Base-by-base conservation (phyloP, 1,140 invertebrate species). In the Mizuhopecten yessoensis region DNA sequence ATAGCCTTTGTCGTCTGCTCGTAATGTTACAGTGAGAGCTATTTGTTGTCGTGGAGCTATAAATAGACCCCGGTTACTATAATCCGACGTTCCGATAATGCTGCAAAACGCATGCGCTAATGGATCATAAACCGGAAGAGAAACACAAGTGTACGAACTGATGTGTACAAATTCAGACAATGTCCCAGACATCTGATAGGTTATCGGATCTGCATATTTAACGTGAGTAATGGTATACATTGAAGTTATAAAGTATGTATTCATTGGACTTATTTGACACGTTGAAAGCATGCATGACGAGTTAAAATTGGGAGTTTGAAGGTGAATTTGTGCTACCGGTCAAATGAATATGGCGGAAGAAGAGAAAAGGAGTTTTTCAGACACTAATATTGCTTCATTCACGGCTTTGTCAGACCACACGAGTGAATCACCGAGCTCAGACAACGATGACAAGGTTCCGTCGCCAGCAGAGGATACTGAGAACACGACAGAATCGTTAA, bases 71-170 rank as follows among this genome's bases (percentile, higher is more conserved):
- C 17, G 57, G 15, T 75, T 75, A 75, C 57, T 75, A 75, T 75
- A 75, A 75, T 75, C 57, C 57, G 57, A 75, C 57, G 57, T 75
- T 75, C 57, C 57, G 57, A 75, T 75, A 75, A 75, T 75, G n/a
- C 57, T 75, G 29, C 57, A 75, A 17, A 75, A 75, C 57, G 57
- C 57, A 75, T 75, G 57, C 57, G 57, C n/a, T 29, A 75, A 75
- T 75, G 57, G 23, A 75, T 75, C 57, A n/a, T 75, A 75, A 75
- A 75, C 57, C 57, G 57, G 57, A 75, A 75, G 57, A 75, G 57
- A 75, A 75, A 75, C 57, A 75, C 57, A 75, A 75, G 57, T 29
- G 57, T 75, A 75, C 57, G 57, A 75, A 75, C 57, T 29, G 36
- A 29, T 75, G 57, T 75, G n/a, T 29, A 75, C 57, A 75, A 75